Conservation (phyloP, 1,140 invertebrate genomes). For the Marisa cornuarietis region DNA sequence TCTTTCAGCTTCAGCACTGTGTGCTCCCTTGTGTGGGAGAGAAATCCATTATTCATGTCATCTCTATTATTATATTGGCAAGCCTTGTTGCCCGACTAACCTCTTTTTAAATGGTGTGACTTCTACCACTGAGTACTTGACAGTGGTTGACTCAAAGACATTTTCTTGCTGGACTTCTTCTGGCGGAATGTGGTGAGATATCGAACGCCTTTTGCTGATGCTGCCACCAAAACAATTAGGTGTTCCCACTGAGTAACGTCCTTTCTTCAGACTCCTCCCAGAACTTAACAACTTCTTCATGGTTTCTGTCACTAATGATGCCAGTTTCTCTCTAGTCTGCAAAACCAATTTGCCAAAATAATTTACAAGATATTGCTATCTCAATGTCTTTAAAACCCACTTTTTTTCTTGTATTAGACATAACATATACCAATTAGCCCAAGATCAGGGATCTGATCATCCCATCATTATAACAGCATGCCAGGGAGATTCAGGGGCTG, state of each 20-base stretch:
- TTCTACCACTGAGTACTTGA: conserved; percentile 19
- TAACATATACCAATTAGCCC: background rate
- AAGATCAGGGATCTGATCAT: background rate
- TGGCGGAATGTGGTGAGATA: background rate
- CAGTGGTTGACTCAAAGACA: conserved; percentile 13
- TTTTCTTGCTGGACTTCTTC: conserved; percentile 7
- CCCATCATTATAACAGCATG: background rate
- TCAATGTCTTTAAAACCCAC: background rate
- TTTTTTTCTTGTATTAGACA: background rate
- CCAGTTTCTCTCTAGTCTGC: conserved; percentile 8
- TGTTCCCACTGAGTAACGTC: background rate
- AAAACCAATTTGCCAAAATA: background rate
- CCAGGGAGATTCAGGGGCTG: background rate
- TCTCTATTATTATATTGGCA: too few species aligned
- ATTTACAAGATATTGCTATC: background rate
- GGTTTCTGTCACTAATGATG: conserved; percentile 11
- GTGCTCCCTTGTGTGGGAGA: too few species aligned
- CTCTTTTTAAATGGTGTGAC: conserved; percentile 23
- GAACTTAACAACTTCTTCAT: conserved; percentile 11
- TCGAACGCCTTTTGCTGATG: background rate
- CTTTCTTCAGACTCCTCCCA: background rate
- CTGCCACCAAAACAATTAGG: background rate
- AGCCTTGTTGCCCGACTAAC: background rate
- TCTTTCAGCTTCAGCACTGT: too few species aligned
- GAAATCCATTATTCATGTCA: too few species aligned